A percentile compares a stretch with the other conserved stretches of the same genome.
phyloP scores from a whole-genome alignment of 1,140 invertebrate genomes.

The Tetramorium parvispinum region DNA sequence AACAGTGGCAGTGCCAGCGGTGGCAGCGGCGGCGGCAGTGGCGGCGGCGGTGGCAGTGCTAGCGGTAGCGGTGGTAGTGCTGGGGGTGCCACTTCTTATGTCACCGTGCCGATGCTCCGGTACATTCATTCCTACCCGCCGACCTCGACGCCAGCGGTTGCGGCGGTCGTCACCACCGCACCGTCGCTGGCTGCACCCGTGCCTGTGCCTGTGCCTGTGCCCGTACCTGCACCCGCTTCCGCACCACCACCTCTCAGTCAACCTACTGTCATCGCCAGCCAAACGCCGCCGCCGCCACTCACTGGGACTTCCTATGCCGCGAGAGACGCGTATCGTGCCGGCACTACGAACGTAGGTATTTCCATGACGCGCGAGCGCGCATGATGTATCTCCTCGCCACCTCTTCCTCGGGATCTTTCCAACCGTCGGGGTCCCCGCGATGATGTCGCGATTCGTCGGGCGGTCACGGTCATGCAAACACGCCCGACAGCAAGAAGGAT shows the following conservation, averaged over 20 bases:
- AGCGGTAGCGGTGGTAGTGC: conserved; percentile 51
- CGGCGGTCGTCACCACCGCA: conserved; percentile 65
- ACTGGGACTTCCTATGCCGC: conserved; percentile 75
- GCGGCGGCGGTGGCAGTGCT: conserved; percentile 53
- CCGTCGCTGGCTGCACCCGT: conserved; percentile 67
- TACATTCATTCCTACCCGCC: conserved; percentile 84
- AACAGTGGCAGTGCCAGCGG: conserved; percentile 51
- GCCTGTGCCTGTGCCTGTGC: conserved; percentile 39
- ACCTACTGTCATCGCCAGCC: conserved; percentile 77
- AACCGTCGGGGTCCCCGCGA: background rate
- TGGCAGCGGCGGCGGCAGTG: conserved; percentile 47
- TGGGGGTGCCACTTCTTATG: conserved; percentile 71
- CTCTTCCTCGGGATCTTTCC: conserved; percentile 22
- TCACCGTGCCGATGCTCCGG: conserved; percentile 80
- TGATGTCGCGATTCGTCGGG: conserved; percentile 2
- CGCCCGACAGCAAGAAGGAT: background rate
- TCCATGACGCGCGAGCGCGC: conserved; percentile 22
- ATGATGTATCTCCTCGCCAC: background rate
- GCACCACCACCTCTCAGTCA: conserved; percentile 57
- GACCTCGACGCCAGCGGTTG: conserved; percentile 74
- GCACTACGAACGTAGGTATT: conserved; percentile 82
- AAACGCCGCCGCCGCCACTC: conserved; percentile 80
- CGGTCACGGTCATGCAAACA: conserved; percentile 50
- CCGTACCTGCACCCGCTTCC: conserved; percentile 53
- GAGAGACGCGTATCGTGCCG: conserved; percentile 82